Conservation (phyloP, 2,113 vertebrate genomes). For the Muntiacus reevesi region DNA sequence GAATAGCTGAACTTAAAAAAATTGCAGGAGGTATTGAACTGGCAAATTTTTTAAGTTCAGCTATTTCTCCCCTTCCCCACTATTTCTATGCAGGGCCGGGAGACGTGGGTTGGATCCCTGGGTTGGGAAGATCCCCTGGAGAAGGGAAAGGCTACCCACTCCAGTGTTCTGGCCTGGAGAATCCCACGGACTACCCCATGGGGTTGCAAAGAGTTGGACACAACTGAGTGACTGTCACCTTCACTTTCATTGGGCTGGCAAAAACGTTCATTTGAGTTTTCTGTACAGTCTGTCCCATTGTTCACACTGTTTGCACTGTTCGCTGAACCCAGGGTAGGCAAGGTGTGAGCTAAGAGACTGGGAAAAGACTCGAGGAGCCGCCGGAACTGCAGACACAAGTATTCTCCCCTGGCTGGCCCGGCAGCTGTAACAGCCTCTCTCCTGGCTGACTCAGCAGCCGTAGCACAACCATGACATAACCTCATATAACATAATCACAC, state of each 20-base stretch:
- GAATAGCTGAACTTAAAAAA: background rate
- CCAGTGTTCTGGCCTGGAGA: background rate
- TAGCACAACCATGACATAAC: background rate
- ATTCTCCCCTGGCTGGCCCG: background rate
- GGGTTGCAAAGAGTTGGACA: background rate
- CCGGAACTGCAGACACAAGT: background rate
- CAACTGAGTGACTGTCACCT: background rate
- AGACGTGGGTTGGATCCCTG: background rate
- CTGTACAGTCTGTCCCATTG: background rate
- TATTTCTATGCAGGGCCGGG: background rate
- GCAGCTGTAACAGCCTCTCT: background rate
- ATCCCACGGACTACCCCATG: background rate
- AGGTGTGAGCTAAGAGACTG: background rate
- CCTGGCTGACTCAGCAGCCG: background rate
- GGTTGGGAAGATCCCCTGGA: background rate
- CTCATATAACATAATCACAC: background rate
- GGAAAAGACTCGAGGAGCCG: background rate
- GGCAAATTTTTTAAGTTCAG: background rate
- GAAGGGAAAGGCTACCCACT: background rate
- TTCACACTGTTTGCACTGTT: background rate
- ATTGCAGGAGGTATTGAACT: background rate
- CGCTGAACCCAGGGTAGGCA: background rate
- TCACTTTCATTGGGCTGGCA: background rate
- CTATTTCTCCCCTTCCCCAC: background rate
- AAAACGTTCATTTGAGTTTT: background rate